Evolutionary conservation across 2,113 vertebrate species (phyloP).

Genomic region (Neotoma lepida): DNA sequence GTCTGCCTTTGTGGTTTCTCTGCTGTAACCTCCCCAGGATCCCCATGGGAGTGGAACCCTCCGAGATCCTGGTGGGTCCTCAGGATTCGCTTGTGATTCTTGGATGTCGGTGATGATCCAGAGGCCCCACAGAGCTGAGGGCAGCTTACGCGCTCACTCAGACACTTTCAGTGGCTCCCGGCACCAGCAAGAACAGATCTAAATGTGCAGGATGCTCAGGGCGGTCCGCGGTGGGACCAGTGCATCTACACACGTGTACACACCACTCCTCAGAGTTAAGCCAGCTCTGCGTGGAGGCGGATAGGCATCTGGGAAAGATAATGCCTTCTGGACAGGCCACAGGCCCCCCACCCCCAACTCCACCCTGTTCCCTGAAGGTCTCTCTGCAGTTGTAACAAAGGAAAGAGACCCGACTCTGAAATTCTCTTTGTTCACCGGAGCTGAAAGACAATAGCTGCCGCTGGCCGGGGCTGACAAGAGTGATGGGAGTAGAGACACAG

Average conservation of each 20-base stretch:
- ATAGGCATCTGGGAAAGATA: neutral
- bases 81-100: neutral
- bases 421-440: slow-evolving; percentile 45
- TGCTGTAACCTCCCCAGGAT: neutral
- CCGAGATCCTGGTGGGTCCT: neutral
- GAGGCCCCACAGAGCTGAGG: neutral
- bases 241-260: rapidly evolving
- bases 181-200: neutral
- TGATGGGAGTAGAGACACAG: neutral
- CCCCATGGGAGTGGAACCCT: neutral
- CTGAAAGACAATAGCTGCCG: neutral
- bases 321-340: neutral
- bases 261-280: neutral
- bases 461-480: neutral
- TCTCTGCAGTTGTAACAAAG: slow-evolving; percentile 42
- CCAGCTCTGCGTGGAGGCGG: neutral
- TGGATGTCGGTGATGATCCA: neutral
- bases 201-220: neutral
- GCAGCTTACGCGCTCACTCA: neutral
- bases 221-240: rapidly evolving
- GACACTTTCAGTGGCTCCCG: neutral
- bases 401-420: neutral
- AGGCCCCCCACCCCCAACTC: neutral
- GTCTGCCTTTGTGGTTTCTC: neutral
- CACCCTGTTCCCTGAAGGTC: neutral